Evolutionary conservation across 2,797 vertebrate species (phyloP), one percentile per base, ranked within the genome.

Genomic region (Chelon auratus): DNA sequence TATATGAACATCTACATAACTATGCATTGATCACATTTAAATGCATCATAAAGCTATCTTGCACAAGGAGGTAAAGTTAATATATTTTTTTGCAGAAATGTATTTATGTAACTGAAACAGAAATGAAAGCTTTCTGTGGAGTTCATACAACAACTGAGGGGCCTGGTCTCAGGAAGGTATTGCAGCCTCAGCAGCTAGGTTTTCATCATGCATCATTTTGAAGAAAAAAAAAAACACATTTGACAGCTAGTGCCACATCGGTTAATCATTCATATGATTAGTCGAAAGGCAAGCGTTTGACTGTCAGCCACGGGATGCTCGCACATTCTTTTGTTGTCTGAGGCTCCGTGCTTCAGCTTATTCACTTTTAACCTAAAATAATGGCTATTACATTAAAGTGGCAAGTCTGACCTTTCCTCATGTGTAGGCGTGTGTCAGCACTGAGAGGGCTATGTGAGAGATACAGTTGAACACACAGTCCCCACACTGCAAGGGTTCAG

Each of bases 181-280:
- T 17, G 14, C 42, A 43, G 42, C n/a, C 37, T 50, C 13, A 36
- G 15, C 43, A 50, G 37, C 60, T 50, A 17, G 12, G 45, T 47
- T 62, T 24, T 13, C 7, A 26, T 55, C 50, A 59, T 45, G 3
- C 20, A 20, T 55, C 9, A 36, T 33, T 54, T 45, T 43, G 24
- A 13, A 45, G 13, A 14, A 18, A 40, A 26, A 22, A 22, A 47
- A 40, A 5, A 54, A 24, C 36, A 22, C 10, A 3, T 20, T 7
- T 47, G 42, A n/a, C 42, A 26, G 20, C 9, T 4, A 36, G 2
- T 12, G 26, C 12, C 33, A 26, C 59, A 37, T 22, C 45, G 20
- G 8, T 53, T 37, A 45, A 42, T 53, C n/a, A 20, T 43, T 69
- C 17, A 61, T 42, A 33, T 2, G 48, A 71, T 47, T 36, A 22